These are phyloP conservation scores for Drosophila pallidifrons DNA, from an alignment of 1,140 invertebrate genomes.

Conservation along the genomic window DNA sequence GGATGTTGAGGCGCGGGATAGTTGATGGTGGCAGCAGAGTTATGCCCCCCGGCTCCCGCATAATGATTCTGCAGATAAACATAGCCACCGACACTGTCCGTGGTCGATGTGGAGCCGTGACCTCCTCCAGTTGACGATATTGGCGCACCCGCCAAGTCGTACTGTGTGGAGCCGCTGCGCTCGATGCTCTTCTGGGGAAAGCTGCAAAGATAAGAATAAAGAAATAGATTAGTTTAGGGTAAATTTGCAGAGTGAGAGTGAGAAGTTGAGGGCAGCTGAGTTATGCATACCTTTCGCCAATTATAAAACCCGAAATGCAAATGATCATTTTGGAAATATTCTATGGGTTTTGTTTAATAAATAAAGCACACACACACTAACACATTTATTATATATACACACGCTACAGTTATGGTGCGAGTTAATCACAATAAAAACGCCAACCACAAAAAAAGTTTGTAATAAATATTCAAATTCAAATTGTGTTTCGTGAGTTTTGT, in stretches of 20 bases:
- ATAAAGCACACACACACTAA: conserved; percentile 22
- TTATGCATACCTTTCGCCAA: conserved; percentile 87
- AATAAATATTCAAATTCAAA: conserved; percentile 63
- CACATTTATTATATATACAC: too few relatives aligned
- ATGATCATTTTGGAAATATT: conserved; percentile 86
- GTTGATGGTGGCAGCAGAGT: conserved; percentile 70
- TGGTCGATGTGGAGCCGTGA: conserved; percentile 56
- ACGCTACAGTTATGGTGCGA: conserved; percentile 49
- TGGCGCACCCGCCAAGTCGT: conserved; percentile 70
- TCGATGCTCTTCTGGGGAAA: conserved; percentile 84
- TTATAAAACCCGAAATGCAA: conserved; percentile 88
- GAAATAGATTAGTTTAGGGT: too few relatives aligned
- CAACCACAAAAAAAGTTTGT: conserved; percentile 35
- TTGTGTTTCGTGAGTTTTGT: background rate
- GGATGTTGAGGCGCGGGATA: conserved; percentile 78
- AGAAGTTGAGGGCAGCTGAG: background rate
- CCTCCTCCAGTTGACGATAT: conserved; percentile 34
- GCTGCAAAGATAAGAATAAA: conserved; percentile 56
- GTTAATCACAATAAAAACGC: conserved; percentile 57
- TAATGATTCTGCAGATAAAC: conserved; percentile 84
- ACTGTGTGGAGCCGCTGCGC: conserved; percentile 79
- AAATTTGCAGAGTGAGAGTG: background rate
- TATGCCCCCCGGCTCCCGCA: conserved; percentile 66
- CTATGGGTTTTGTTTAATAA: conserved; percentile 9
- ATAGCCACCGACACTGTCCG: conserved; percentile 76